phyloP scores from a whole-genome alignment of 2,888 invertebrate genomes.

The Troides oblongomaculatus region DNA sequence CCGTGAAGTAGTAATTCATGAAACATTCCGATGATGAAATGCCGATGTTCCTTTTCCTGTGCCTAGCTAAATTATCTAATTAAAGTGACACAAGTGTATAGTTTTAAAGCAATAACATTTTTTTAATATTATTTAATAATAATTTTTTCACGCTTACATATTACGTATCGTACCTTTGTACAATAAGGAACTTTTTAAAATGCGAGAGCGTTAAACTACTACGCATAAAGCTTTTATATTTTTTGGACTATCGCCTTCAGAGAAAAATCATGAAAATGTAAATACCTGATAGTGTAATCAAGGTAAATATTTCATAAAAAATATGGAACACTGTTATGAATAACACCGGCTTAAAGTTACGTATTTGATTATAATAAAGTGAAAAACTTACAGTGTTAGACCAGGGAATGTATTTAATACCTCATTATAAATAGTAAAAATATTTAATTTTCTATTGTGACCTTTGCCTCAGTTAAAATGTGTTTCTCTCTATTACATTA shows the following conservation, averaged over 20 bases:
- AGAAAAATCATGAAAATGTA: no score
- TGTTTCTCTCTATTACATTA: constrained; percentile 1
- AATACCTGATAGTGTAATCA: no score
- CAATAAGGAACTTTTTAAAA: not conserved
- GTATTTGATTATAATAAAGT: no score
- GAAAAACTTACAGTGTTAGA: no score
- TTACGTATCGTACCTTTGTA: not conserved
- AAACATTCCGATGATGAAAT: constrained; percentile 1
- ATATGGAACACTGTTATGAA: no score
- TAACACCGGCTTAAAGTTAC: no score
- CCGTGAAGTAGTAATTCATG: constrained; percentile 8
- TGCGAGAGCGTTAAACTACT: no score
- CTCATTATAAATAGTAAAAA: not conserved
- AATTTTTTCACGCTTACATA: not conserved
- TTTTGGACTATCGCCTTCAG: not conserved
- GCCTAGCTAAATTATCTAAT: constrained; percentile 4
- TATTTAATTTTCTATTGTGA: not conserved
- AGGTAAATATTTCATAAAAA: no score
- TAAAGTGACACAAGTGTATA: not conserved
- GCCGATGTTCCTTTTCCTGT: constrained; percentile 1
- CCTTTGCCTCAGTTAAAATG: constrained; percentile 7
- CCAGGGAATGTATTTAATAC: no score
- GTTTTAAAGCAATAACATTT: not conserved
- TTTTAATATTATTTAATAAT: not conserved
- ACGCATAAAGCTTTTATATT: not conserved